A percentile compares a stretch with the other conserved stretches of the same genome.
Evolutionary conservation across 2,888 invertebrate genomes (phyloP).

Genomic region (Scaptomyza parva): DNA sequence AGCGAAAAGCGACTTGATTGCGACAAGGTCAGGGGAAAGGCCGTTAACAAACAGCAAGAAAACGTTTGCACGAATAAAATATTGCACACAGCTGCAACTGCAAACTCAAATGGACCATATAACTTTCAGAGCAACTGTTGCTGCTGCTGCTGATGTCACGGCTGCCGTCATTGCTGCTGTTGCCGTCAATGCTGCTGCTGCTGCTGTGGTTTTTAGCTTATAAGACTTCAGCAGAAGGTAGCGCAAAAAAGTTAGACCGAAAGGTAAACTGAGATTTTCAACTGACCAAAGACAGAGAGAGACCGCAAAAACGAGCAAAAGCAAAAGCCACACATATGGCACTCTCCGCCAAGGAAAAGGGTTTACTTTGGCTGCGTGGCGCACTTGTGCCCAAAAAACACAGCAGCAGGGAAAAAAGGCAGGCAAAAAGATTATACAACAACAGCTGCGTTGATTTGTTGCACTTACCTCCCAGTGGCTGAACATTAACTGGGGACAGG

Average conservation of each 20-base stretch:
- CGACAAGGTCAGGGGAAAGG: constrained; percentile 64
- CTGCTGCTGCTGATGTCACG: constrained; percentile 39
- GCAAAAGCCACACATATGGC: constrained; percentile 43
- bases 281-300: constrained; percentile 69
- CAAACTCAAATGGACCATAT: constrained; percentile 74
- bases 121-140: constrained; percentile 76
- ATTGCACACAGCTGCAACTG: constrained; percentile 76
- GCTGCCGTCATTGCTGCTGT: constrained; percentile 32
- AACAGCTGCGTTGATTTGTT: constrained; percentile 40
- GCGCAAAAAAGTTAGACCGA: constrained; percentile 61
- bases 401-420: background rate
- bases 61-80: constrained; percentile 39
- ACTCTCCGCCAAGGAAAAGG: constrained; percentile 16
- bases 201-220: constrained; percentile 75
- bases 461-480: constrained; percentile 97
- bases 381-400: constrained; percentile 69
- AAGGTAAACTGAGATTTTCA: constrained; percentile 76
- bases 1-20: too few relatives aligned
- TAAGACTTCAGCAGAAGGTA: constrained; percentile 74
- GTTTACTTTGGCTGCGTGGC: constrained; percentile 41
- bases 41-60: constrained; percentile 31
- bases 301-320: constrained; percentile 46
- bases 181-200: constrained; percentile 56
- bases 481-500: constrained; percentile 97
- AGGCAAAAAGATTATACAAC: constrained; percentile 26